Conservation (phyloP, 2,113 vertebrate species). For the Nettapus auritus region DNA sequence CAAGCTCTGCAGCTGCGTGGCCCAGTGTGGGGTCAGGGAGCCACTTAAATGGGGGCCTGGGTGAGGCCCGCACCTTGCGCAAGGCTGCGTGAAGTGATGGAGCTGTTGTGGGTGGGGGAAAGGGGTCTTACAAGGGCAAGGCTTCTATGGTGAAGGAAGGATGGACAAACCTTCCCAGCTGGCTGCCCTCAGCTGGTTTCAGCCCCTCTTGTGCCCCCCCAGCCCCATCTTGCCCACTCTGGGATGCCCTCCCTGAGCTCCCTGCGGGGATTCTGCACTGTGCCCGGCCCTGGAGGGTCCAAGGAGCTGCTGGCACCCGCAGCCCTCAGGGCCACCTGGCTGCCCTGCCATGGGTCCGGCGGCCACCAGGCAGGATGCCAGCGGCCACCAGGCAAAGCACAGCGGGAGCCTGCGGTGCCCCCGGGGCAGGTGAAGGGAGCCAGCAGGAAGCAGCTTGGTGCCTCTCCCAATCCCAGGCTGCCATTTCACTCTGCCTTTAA, state of each 20-base stretch:
- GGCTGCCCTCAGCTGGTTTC: not conserved
- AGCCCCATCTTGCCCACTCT: accelerated
- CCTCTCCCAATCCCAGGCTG: not conserved
- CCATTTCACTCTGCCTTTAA: not conserved
- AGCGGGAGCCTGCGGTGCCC: not conserved
- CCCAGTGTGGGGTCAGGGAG: accelerated
- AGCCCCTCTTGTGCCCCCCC: not conserved
- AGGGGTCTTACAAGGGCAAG: no score
- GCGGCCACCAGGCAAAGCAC: not conserved
- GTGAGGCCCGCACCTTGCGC: accelerated
- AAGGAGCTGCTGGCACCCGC: not conserved
- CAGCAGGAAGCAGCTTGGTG: not conserved
- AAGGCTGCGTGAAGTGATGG: not conserved
- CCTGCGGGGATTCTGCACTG: accelerated
- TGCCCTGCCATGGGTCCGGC: not conserved
- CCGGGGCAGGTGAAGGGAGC: not conserved
- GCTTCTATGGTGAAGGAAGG: not conserved
- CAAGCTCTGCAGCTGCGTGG: no score
- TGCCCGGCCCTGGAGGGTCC: accelerated
- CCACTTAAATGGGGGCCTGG: not conserved
- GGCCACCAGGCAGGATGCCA: no score
- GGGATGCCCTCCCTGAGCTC: accelerated
- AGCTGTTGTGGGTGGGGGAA: not conserved
- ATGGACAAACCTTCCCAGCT: not conserved
- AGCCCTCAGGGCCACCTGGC: not conserved